Evolutionary conservation across 2,888 invertebrate species (phyloP).

Genomic region (Amblyjoppa fuscipennis): DNA sequence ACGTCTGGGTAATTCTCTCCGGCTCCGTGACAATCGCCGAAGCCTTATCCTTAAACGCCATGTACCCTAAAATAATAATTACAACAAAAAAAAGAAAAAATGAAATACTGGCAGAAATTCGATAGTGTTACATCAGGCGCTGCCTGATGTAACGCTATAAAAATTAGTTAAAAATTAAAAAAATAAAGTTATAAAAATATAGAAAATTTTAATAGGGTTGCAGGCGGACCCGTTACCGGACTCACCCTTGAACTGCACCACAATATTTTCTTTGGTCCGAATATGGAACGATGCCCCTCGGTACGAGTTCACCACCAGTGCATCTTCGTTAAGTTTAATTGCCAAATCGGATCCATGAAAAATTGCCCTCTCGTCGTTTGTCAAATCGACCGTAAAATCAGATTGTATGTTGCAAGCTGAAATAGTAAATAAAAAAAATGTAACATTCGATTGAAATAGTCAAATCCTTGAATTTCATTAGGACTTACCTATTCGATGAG

Average conservation of each 20-base stretch:
- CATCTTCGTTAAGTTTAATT: slow-evolving; percentile 39
- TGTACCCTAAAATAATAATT: slow-evolving; percentile 16
- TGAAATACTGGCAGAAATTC: too few species aligned
- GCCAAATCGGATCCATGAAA: slow-evolving; percentile 62
- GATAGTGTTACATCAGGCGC: too few species aligned
- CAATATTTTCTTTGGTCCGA: slow-evolving; percentile 58
- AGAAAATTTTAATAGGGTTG: background rate
- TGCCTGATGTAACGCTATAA: too few species aligned
- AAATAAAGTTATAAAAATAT: too few species aligned
- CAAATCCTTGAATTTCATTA: background rate
- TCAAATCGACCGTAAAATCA: slow-evolving; percentile 58
- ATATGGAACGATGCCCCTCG: slow-evolving; percentile 58
- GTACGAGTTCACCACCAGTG: slow-evolving; percentile 42
- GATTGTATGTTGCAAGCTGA: slow-evolving; percentile 60
- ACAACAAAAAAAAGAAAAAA: background rate
- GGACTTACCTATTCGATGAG: slow-evolving; percentile 34
- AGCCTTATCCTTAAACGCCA: background rate
- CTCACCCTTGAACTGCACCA: slow-evolving; percentile 67
- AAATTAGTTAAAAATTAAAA: too few species aligned
- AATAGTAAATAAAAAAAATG: background rate
- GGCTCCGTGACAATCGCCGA: background rate
- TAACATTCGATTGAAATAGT: background rate
- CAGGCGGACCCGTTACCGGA: background rate
- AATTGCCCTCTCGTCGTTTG: slow-evolving; percentile 31
- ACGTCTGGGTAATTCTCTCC: slow-evolving; percentile 25